Evolutionary conservation across 2,113 vertebrate genomes (phyloP).

Genomic region (Pipra filicauda): DNA sequence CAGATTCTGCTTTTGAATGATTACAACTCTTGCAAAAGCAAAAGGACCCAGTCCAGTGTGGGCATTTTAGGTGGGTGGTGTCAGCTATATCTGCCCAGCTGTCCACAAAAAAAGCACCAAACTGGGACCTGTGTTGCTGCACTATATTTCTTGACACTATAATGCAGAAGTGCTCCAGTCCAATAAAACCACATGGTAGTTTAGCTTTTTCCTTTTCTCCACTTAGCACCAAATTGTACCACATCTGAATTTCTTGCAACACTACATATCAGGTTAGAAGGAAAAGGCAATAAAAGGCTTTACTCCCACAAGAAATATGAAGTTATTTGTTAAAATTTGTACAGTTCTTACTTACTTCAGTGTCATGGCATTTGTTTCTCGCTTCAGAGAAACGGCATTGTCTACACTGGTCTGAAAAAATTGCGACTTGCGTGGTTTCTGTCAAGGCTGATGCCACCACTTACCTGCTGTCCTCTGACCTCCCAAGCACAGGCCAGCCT

Average conservation of each 20-base stretch:
- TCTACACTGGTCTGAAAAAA: not conserved
- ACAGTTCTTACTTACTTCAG: not conserved
- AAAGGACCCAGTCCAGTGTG: not conserved
- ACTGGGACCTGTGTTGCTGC: not conserved
- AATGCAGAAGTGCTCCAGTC: not conserved
- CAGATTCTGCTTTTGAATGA: not conserved
- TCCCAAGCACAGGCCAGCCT: not conserved
- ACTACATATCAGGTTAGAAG: not conserved
- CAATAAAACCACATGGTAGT: not conserved
- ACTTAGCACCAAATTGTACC: not conserved
- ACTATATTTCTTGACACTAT: not conserved
- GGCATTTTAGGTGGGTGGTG: fast-evolving
- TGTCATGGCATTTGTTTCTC: not conserved
- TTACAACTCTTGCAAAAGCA: not conserved
- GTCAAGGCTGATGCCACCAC: not conserved
- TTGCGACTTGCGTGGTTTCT: not conserved
- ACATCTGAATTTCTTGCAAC: not conserved
- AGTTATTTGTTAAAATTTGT: not conserved
- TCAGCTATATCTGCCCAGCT: not conserved
- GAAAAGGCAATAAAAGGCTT: not conserved
- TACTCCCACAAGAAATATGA: not conserved
- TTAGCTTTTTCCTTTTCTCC: not conserved
- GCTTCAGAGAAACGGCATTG: not conserved
- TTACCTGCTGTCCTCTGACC: not conserved
- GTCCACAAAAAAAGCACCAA: not conserved